Conservation (phyloP, 2,888 invertebrate genomes). For the Vesta saturnalis region DNA sequence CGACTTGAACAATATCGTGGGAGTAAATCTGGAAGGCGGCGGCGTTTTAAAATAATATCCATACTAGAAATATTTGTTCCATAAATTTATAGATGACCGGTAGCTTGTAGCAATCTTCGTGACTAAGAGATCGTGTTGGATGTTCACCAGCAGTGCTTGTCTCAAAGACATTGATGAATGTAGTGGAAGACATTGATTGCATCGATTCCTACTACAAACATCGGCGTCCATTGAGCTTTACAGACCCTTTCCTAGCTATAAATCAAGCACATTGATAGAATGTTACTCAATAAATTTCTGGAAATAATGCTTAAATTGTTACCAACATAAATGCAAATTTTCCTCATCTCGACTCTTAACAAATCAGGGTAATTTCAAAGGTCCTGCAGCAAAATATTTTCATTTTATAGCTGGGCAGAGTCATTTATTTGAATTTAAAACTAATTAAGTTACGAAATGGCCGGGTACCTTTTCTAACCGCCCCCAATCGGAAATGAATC, state of each 20-base stretch:
- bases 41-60: constrained; percentile 3
- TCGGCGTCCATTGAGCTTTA: constrained; percentile 27
- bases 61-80: constrained; percentile 21
- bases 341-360: constrained; percentile 14
- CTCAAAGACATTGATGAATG: constrained; percentile 34
- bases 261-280: neutral
- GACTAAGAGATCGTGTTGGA: constrained; percentile 31
- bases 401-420: constrained; percentile 32
- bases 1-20: constrained; percentile 23
- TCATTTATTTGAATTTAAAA: constrained; percentile 49
- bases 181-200: constrained; percentile 33
- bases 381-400: constrained; percentile 27
- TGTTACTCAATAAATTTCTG: constrained; percentile 3
- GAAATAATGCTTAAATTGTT: neutral
- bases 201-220: constrained; percentile 33
- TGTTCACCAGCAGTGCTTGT: constrained; percentile 32
- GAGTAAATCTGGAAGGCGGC: constrained; percentile 6
- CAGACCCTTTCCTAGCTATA: constrained; percentile 9
- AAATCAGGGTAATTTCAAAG: constrained; percentile 19
- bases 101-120: constrained; percentile 32
- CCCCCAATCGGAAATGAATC: constrained; percentile 48
- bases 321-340: constrained; percentile 7
- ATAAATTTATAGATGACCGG: constrained; percentile 34
- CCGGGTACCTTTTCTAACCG: constrained; percentile 46
- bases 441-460: constrained; percentile 48